These are phyloP conservation scores for Cataglyphis hispanica DNA, from an alignment of 1,140 invertebrate species.

Conservation along the genomic window DNA sequence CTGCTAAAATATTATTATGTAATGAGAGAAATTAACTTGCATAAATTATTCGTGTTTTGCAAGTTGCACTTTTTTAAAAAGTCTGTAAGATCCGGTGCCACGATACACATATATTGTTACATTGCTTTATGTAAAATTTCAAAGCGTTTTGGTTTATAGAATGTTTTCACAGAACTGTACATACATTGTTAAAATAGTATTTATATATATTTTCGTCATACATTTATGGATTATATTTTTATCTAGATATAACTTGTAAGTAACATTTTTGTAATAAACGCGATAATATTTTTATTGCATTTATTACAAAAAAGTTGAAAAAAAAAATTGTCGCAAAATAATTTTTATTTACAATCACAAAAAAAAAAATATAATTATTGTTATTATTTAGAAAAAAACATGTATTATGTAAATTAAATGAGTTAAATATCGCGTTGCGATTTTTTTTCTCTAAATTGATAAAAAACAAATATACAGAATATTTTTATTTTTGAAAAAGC, in stretches of 20 bases:
- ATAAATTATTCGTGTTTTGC: conserved; percentile 53
- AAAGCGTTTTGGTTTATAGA: conserved; percentile 49
- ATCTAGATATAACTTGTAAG: conserved; percentile 39
- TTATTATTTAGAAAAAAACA: conserved; percentile 15
- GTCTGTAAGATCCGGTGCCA: conserved; percentile 57
- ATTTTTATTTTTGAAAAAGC: conserved; percentile 30
- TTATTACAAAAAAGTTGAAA: conserved; percentile 10
- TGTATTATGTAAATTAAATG: conserved; percentile 3
- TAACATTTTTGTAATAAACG: conserved; percentile 18
- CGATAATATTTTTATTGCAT: not conserved
- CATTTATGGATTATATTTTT: conserved; percentile 58
- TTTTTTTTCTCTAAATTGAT: conserved; percentile 4
- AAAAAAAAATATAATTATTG: conserved; percentile 5
- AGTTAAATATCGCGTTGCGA: not conserved
- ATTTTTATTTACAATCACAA: conserved; percentile 30
- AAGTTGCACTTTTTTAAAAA: conserved; percentile 48
- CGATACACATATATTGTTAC: conserved; percentile 15
- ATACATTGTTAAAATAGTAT: conserved; percentile 56
- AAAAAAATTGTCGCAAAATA: not conserved
- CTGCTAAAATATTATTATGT: conserved; percentile 49
- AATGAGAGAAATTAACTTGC: conserved; percentile 49
- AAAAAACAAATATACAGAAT: not conserved
- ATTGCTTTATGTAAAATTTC: conserved; percentile 56
- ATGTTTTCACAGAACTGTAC: conserved; percentile 55
- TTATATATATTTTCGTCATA: conserved; percentile 42